Base-by-base conservation (phyloP, 2,888 invertebrate species). In the Chrysotoxum bicinctum region DNA sequence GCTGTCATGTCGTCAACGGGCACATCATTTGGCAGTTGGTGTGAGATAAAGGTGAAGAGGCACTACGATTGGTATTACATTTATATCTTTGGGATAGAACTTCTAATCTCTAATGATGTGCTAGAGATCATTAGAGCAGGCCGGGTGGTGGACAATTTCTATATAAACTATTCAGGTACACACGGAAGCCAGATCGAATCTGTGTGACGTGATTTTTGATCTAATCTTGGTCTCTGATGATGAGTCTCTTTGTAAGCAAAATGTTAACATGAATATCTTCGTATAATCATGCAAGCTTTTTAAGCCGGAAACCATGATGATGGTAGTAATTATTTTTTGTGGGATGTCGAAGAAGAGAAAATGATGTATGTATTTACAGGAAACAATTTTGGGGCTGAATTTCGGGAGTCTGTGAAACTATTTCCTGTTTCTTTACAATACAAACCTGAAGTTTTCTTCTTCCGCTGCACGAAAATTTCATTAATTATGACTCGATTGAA, bases 401-500 rank as follows among this genome's bases (percentile, higher is more conserved):
- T 45, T 78, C 43, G 43, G 50, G 16, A 16, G 19, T 14, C 23
- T 23, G n/a, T 23, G n/a, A 60, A 70, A 66, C 35, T 52, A 50
- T 69, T 84, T 84, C 84, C 84, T 84, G 74, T 52, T 73, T 14
- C 30, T 23, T 68, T 3, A 50, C 7, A n/a, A 16, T 19, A 43
- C 35, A 16, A 72, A 85, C 85, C 85, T 81, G 73, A 54, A 48
- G 48, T 40, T 56, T 66, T 73, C 60, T n/a, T 60, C 14, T 2
- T 74, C 16, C 85, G 85, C 54, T 73, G 72, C 76, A 85, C 89
- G 48, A 88, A 43, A 58, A 92, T 83, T 80, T 92, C 91, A 78
- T 91, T 92, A 72, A 92, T 89, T 84, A 92, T 88, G 0, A 91
- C 92, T 6, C 92, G 90, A 81, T 90, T 92, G 77, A 90, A 92